phyloP scores from a whole-genome alignment of 2,113 vertebrate genomes.

The Chroicocephalus ridibundus region DNA sequence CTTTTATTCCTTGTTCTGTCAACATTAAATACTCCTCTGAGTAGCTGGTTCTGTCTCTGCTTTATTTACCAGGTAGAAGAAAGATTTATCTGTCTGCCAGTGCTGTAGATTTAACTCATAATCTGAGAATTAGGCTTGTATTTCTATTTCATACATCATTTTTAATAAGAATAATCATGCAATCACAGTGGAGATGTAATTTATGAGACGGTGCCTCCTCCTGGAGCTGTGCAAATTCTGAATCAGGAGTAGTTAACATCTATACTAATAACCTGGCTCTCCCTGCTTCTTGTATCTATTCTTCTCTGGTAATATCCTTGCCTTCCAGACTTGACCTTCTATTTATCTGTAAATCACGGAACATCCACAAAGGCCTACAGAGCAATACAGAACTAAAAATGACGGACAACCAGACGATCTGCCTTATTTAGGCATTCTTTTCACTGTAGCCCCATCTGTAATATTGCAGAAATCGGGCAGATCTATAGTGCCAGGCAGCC shows the following conservation, averaged over 20 bases:
- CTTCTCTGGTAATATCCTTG: not conserved
- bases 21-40: not conserved
- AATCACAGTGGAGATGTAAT: not conserved
- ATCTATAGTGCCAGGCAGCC: not conserved
- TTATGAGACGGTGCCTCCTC: not conserved
- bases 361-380: not conserved
- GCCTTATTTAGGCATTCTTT: not conserved
- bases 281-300: not conserved
- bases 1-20: not conserved
- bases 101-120: not conserved
- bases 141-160: not conserved
- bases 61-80: not conserved
- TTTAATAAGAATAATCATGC: not conserved
- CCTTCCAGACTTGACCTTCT: not conserved
- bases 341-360: not conserved
- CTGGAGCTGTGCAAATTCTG: not conserved
- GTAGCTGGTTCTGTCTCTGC: not conserved
- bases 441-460: not conserved
- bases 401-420: not conserved
- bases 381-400: not conserved
- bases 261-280: not conserved
- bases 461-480: not conserved
- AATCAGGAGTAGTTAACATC: not conserved
- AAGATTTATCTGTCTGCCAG: not conserved
- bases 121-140: not conserved